Base-by-base conservation (phyloP, 2,888 invertebrate genomes). In the Athetis lepigone region DNA sequence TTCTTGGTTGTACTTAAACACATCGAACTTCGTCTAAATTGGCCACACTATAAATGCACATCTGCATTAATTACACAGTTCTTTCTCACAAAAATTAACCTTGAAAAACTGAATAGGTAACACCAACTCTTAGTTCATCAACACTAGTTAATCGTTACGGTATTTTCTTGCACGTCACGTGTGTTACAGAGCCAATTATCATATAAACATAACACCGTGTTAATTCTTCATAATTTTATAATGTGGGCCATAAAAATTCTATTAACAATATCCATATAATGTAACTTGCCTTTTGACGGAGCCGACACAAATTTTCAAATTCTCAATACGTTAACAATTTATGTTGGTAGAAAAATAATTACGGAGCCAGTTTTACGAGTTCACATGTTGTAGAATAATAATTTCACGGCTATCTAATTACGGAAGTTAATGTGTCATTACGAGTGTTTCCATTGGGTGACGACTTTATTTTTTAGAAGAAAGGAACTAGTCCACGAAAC, bases 371-470 rank as follows among this genome's bases (percentile, higher is more conserved):
- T 76, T 80, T 83, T 79, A 85, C 68, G 77, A 79, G 73, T 78
- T 81, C 72, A 81, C 80, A 79, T 83, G 82, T 81, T 80, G 77
- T 80, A 76, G 77, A 80, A 85, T 85, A 87, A 86, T 88, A 87
- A 89, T 89, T 90, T 89, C 85, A 90, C 88, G 88, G 88, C 81
- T 82, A 87, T 81, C 88, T 89, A 79, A 89, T 90, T 90, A 88
- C 80, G 83, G 78, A 86, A 83, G 83, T 82, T 85, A 85, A 82
- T 84, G 81, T 82, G 84, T 88, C 82, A 88, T 87, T 87, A 85
- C 71, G 82, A 67, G 56, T 46, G 86, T 89, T 82, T 85, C 82
- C 90, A 86, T 77, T 86, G 81, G 13, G 2, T 4, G 1, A 42
- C 56, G 66, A 36, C 21, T 52, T 43, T 0, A 13, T 36, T 36